Evolutionary conservation across 1,140 invertebrate genomes (phyloP).

Genomic region (Caenorhabditis brenneri): DNA sequence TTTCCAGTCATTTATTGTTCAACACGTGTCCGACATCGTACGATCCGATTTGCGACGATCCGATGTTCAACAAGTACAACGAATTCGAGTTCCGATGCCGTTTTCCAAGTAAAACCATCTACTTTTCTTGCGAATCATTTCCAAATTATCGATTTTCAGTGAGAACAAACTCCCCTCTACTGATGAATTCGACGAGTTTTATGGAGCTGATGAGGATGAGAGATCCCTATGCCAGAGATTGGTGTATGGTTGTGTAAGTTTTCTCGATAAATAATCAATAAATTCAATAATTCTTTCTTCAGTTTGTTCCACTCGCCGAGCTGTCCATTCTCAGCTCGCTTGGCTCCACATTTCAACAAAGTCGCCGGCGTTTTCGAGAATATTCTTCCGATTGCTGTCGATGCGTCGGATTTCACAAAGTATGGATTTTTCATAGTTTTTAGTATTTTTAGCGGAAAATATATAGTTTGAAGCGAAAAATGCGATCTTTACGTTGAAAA

Average conservation of each 20-base stretch:
- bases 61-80: neutral
- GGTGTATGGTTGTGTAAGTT: slow-evolving; percentile 45
- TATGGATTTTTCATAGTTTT: neutral
- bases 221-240: slow-evolving; percentile 22
- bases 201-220: neutral
- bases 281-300: neutral
- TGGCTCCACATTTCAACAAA: slow-evolving; percentile 30
- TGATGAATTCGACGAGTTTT: neutral
- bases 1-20: neutral
- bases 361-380: neutral
- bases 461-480: too few relatives aligned
- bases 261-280: neutral
- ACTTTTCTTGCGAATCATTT: neutral
- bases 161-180: neutral
- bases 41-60: slow-evolving; percentile 12
- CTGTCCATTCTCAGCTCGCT: slow-evolving; percentile 13
- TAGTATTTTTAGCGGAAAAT: too few relatives aligned
- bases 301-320: slow-evolving; percentile 20
- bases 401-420: slow-evolving; percentile 40
- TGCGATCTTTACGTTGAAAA: too few relatives aligned
- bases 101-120: slow-evolving; percentile 6
- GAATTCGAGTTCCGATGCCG: slow-evolving; percentile 15
- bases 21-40: neutral
- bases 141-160: neutral
- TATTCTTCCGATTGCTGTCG: slow-evolving; percentile 29